Conservation (phyloP, 2,888 invertebrate genomes). For the Metellina segmentata region DNA sequence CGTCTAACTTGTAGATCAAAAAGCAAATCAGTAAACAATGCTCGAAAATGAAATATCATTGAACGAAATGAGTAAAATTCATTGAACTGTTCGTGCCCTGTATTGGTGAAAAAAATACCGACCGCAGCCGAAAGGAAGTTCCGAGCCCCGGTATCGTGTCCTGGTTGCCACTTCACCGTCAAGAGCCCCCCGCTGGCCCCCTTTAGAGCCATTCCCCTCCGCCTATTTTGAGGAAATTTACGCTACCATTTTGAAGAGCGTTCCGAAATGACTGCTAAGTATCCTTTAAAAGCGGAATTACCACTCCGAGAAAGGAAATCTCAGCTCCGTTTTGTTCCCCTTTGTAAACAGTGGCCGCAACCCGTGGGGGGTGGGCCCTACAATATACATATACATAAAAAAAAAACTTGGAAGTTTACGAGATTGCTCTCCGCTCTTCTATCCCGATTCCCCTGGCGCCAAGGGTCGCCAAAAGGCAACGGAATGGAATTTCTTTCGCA, state of each 20-base stretch:
- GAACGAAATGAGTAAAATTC: too few relatives aligned
- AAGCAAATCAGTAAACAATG: too few relatives aligned
- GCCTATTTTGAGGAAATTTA: constrained; percentile 49
- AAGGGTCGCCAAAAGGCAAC: background rate
- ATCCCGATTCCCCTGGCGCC: background rate
- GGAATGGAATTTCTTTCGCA: too few relatives aligned
- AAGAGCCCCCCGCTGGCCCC: constrained; percentile 16
- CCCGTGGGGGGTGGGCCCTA: constrained; percentile 27
- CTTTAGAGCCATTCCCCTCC: background rate
- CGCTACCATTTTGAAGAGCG: constrained; percentile 42
- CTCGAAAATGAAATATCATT: too few relatives aligned
- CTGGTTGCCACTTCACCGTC: background rate
- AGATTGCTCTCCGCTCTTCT: constrained; percentile 19
- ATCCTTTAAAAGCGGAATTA: constrained; percentile 71
- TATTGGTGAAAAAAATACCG: too few relatives aligned
- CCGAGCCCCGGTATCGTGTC: background rate
- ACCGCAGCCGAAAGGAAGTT: too few relatives aligned
- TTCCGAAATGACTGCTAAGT: constrained; percentile 64
- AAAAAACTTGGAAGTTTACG: constrained; percentile 30
- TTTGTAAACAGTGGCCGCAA: constrained; percentile 67
- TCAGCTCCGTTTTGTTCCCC: constrained; percentile 29
- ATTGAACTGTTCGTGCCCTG: too few relatives aligned
- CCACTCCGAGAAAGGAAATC: constrained; percentile 41
- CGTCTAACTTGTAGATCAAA: too few relatives aligned
- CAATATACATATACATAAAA: constrained; percentile 46